Percentiles rank a stretch among this genome's conserved stretches.
Evolutionary conservation across 1,140 invertebrate species (phyloP).

Genomic region (Oncopodura yosiiana): DNA sequence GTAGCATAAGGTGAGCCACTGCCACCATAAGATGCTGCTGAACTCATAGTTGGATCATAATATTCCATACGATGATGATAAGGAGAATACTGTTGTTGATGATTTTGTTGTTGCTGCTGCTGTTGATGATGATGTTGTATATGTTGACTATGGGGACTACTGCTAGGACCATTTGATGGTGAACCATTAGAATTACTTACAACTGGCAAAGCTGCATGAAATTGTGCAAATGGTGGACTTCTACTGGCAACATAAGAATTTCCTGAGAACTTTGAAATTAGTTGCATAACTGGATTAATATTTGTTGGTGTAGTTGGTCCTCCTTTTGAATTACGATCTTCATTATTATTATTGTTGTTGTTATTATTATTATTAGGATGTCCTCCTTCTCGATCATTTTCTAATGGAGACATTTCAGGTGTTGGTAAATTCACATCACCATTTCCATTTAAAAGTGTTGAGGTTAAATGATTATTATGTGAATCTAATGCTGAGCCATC

Average conservation of each 20-base stretch:
- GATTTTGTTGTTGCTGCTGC: conserved; percentile 18
- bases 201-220: conserved; percentile 13
- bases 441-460: too few species aligned
- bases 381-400: conserved; percentile 25
- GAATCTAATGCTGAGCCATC: conserved; percentile 21
- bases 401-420: conserved; percentile 35
- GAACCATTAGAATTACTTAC: neutral
- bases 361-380: conserved; percentile 5
- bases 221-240: conserved; percentile 32
- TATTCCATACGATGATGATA: conserved; percentile 4
- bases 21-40: neutral
- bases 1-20: conserved; percentile 6
- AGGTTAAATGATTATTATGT: conserved; percentile 13
- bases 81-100: conserved; percentile 1
- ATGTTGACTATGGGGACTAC: conserved; percentile 1
- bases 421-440: conserved; percentile 27
- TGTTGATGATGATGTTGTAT: conserved; percentile 5
- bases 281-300: conserved; percentile 31
- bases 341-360: neutral
- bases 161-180: neutral
- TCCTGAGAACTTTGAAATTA: conserved; percentile 27
- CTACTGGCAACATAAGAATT: conserved; percentile 17
- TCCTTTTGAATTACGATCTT: conserved; percentile 17
- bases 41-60: conserved; percentile 10
- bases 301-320: too few species aligned